phyloP scores from a whole-genome alignment of 2,113 vertebrate species.

The Calidris pygmaea region DNA sequence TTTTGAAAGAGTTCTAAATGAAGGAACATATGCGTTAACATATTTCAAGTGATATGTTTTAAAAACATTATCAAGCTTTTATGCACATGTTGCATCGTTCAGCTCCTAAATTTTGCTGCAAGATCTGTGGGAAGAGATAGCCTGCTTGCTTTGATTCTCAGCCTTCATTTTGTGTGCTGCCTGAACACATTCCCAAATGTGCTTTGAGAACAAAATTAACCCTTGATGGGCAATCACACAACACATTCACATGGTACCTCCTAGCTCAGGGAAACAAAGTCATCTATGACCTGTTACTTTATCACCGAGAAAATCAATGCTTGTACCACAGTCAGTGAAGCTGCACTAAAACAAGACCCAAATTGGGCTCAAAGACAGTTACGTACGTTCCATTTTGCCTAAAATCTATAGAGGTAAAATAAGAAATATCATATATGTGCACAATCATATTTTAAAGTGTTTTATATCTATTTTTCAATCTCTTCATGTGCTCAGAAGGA shows the following conservation, averaged over 20 bases:
- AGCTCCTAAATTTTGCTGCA: constrained; percentile 53
- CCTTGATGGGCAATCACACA: neutral
- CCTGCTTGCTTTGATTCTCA: constrained; percentile 58
- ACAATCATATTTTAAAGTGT: neutral
- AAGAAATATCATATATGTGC: neutral
- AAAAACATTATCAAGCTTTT: constrained; percentile 68
- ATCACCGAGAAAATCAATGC: neutral
- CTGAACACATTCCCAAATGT: constrained; percentile 48
- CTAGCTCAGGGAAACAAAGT: neutral
- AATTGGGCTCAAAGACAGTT: neutral
- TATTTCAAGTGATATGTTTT: constrained; percentile 70
- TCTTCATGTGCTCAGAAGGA: neutral
- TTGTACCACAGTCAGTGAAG: neutral
- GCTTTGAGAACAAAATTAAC: constrained; percentile 46
- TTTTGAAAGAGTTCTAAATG: constrained; percentile 53
- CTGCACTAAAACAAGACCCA: neutral
- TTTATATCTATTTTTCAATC: neutral
- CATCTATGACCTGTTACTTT: neutral
- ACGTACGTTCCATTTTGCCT: neutral
- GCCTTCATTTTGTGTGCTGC: constrained; percentile 40
- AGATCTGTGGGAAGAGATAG: constrained; percentile 61
- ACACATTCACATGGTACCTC: neutral
- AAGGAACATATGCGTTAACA: constrained; percentile 65
- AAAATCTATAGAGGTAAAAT: neutral
- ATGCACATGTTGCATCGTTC: constrained; percentile 61